Evolutionary conservation across 1,140 invertebrate genomes (phyloP).

Genomic region (Drosophila azteca): DNA sequence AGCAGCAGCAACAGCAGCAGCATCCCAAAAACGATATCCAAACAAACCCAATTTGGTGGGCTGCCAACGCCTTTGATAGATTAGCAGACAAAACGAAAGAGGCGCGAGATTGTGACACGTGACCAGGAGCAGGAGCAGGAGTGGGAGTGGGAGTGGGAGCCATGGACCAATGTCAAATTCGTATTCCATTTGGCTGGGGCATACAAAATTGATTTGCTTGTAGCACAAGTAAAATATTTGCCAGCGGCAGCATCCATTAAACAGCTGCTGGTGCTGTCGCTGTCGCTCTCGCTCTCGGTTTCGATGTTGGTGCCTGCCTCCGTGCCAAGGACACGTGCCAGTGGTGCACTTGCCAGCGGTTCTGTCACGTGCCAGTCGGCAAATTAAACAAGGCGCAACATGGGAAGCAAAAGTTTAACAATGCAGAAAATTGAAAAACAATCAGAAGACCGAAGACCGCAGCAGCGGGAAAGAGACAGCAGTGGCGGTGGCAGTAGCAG

Average conservation of each 20-base stretch:
- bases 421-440: slow-evolving; percentile 84
- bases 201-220: slow-evolving; percentile 77
- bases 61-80: slow-evolving; percentile 78
- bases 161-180: slow-evolving; percentile 56
- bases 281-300: too few species aligned
- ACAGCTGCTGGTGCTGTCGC: slow-evolving; percentile 39
- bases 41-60: slow-evolving; percentile 79
- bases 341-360: slow-evolving; percentile 63
- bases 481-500: slow-evolving; percentile 1
- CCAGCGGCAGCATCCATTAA: slow-evolving; percentile 59
- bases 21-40: slow-evolving; percentile 67
- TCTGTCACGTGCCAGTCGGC: slow-evolving; percentile 67
- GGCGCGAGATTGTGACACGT: slow-evolving; percentile 72
- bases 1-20: too few species aligned
- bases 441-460: slow-evolving; percentile 66
- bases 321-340: slow-evolving; percentile 57
- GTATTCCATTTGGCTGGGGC: slow-evolving; percentile 67
- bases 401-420: slow-evolving; percentile 74
- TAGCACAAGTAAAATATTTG: slow-evolving; percentile 74
- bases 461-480: slow-evolving; percentile 18
- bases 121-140: slow-evolving; percentile 45
- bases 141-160: slow-evolving; percentile 15
- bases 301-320: slow-evolving; percentile 9
- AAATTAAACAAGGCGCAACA: slow-evolving; percentile 75
- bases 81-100: slow-evolving; percentile 77